phyloP scores from a whole-genome alignment of 2,113 vertebrate species.

The Mirza zaza region DNA sequence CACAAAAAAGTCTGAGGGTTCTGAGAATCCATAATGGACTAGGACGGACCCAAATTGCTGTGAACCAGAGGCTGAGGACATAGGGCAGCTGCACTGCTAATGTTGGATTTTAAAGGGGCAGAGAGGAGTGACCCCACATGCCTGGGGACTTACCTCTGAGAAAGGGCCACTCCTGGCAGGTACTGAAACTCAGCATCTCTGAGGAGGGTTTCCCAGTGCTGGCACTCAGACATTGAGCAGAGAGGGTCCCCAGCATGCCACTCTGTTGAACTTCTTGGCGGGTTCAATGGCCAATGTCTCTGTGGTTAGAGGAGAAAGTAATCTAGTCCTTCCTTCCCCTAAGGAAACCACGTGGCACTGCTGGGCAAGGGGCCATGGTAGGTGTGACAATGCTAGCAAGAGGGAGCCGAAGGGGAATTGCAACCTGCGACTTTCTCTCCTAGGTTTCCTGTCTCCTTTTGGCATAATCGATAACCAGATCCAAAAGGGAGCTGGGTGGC shows the following conservation, averaged over 20 bases:
- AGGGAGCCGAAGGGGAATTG: no score
- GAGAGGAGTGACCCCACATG: neutral
- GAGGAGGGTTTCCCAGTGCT: neutral
- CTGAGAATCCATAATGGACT: neutral
- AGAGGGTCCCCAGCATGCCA: neutral
- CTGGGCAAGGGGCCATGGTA: neutral
- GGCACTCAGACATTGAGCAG: neutral
- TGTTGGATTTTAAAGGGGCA: neutral
- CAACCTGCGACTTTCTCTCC: neutral
- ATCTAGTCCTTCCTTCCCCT: neutral
- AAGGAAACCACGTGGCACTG: neutral
- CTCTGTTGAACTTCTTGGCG: neutral
- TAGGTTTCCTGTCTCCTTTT: no score
- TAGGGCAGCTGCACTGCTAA: neutral
- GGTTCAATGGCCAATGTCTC: neutral
- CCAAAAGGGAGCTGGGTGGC: neutral
- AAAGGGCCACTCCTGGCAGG: neutral
- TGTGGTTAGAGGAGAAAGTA: neutral
- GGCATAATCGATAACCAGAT: neutral
- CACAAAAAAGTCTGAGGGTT: neutral
- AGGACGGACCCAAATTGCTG: neutral
- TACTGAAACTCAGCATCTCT: neutral
- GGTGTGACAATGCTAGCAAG: no score
- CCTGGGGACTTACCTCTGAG: neutral
- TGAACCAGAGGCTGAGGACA: neutral